Percentiles rank a stretch among this genome's conserved stretches.
Evolutionary conservation across 1,140 invertebrate species (phyloP).

Genomic region (Euura lappo): DNA sequence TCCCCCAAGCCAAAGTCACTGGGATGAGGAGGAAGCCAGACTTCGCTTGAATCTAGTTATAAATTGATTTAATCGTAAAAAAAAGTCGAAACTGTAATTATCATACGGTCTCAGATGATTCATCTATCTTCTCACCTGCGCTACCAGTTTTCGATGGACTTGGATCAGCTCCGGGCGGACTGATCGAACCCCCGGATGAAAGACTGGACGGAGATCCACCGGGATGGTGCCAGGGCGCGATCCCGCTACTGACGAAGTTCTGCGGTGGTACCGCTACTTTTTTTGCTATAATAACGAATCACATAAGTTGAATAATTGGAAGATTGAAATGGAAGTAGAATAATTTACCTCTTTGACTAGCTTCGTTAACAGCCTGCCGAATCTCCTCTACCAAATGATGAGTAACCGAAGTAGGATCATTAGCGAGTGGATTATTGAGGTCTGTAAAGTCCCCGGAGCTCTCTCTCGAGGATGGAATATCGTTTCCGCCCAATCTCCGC

Average conservation of each 20-base stretch:
- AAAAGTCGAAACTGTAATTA: slow-evolving; percentile 18
- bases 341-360: slow-evolving; percentile 77
- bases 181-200: slow-evolving; percentile 65
- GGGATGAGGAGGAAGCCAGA: slow-evolving; percentile 60
- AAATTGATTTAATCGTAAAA: slow-evolving; percentile 16
- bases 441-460: slow-evolving; percentile 69
- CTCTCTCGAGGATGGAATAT: slow-evolving; percentile 66
- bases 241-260: slow-evolving; percentile 43
- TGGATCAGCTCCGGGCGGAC: slow-evolving; percentile 57
- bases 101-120: slow-evolving; percentile 27
- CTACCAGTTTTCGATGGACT: slow-evolving; percentile 56
- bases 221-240: slow-evolving; percentile 53
- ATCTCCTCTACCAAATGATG: slow-evolving; percentile 84
- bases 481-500: slow-evolving; percentile 62
- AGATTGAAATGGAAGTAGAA: background rate
- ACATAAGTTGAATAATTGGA: slow-evolving; percentile 7
- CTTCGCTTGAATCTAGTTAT: slow-evolving; percentile 56
- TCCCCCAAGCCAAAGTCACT: slow-evolving; percentile 60
- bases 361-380: slow-evolving; percentile 81
- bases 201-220: slow-evolving; percentile 69
- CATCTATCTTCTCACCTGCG: slow-evolving; percentile 34
- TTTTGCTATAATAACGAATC: slow-evolving; percentile 58
- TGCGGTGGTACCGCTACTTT: slow-evolving; percentile 67
- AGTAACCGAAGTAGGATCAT: slow-evolving; percentile 64
- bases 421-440: slow-evolving; percentile 64